Evolutionary conservation across 1,140 invertebrate species (phyloP), one percentile per base, ranked within the genome.

Genomic region (Zaprionus lachaisei): DNA sequence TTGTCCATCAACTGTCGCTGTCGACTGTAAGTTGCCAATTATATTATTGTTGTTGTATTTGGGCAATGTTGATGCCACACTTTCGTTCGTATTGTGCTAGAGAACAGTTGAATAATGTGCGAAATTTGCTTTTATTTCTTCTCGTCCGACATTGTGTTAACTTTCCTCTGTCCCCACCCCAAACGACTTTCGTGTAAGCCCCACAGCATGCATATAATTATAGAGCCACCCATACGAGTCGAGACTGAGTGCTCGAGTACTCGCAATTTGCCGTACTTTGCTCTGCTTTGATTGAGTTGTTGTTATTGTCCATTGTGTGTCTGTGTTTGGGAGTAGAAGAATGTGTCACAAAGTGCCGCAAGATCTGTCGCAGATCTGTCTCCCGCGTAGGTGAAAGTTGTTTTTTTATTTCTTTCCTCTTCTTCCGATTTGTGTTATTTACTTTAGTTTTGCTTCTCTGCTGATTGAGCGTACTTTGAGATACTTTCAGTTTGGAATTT

Each of bases 71-170:
- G 70, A 72, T 72, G 74, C 57, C 70, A 63, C 70, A 73, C 75
- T 77, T 77, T 77, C 75, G 63, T 77, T 77, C 67, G 75, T 54
- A 72, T 72, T 73, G 60, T 73, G 51, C 64, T 41, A 64, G 58
- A 73, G 38, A 41, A 74, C 75, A 67, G 70, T 77, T 77, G 60
- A 77, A 77, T 77, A 77, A 77, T 74, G 75, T 77, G 70, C 58
- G 71, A 77, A 73, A 77, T 72, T 77, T 73, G 70, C 56, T 67
- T 61, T 72, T 66, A 77, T 77, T 77, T 47, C n/a, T 72, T 60
- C 9, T 66, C 58, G 7, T 44, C 55, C 64, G 55, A 76, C 68
- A 60, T 58, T 26, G 49, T 77, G 61, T 47, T 28, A 44, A 73
- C 75, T 77, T 73, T 77, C 71, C 73, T 64, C 64, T 34, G 9